A percentile compares a stretch with the other conserved stretches of the same genome.
Evolutionary conservation across 2,113 vertebrate genomes (phyloP).

Genomic region (Atlantisia rogersi): DNA sequence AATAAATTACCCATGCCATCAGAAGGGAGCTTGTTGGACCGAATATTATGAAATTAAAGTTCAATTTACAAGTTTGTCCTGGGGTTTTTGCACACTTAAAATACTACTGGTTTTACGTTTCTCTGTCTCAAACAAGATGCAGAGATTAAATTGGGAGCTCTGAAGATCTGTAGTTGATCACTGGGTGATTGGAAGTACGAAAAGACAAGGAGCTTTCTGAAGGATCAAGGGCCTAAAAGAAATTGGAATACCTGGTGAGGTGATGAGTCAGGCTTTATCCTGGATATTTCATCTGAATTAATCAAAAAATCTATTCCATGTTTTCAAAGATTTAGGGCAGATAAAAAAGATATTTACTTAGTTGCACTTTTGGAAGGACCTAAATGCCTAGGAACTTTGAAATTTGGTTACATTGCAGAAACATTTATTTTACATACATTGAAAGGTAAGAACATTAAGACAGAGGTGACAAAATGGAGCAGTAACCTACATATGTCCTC

Average conservation of each 20-base stretch:
- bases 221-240: background rate
- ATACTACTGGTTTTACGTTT: background rate
- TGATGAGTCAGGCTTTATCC: background rate
- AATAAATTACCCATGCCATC: background rate
- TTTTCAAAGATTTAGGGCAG: background rate
- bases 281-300: background rate
- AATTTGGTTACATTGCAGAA: background rate
- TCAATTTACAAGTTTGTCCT: background rate
- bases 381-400: background rate
- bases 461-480: background rate
- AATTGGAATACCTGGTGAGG: background rate
- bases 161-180: background rate
- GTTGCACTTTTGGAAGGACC: background rate
- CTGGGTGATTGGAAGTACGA: background rate
- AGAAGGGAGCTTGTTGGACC: background rate
- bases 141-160: background rate
- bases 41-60: background rate
- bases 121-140: background rate
- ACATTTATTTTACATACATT: accelerated
- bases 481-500: background rate
- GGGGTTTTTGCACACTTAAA: background rate
- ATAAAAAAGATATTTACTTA: background rate
- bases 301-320: background rate
- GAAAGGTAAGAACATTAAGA: background rate
- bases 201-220: background rate